Evolutionary conservation across 2,113 vertebrate species (phyloP), one percentile per base, ranked within the genome.

Genomic region (Anhinga anhinga): DNA sequence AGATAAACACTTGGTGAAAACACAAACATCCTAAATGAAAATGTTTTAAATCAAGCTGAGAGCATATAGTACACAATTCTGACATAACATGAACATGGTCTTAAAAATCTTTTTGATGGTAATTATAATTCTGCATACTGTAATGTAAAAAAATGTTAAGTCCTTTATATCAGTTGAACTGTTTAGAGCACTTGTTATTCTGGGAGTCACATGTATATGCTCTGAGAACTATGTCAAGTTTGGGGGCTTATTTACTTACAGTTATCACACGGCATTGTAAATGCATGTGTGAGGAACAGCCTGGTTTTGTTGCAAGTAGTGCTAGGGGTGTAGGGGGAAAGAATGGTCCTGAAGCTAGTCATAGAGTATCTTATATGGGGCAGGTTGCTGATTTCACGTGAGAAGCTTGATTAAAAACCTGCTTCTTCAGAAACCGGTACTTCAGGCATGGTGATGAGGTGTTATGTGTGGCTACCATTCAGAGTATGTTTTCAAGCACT

Each of bases 121-220:
- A 45, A 55, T 32, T 85, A 11, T 55, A 61, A 5, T 69, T 80
- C 44, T 83, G 34, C 20, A 25, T 72, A 13, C 32, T 9, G 2
- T 50, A 29, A 23, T 55, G 32, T 76, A 69, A 83, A 50, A 61
- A 53, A 83, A 70, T 4, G 5, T 67, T 26, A 42, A 42, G 22
- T 69, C 34, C 16, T 61, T 80, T 50, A 11, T 59, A 11, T 52
- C 7, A 2, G 12, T 59, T n/a, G 53, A 65, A 61, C 62, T 44
- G 29, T 47, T 40, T 21, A 23, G 59, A 65, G 23, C 30, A 38
- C 19, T 66, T 71, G 11, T 44, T 86, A 11, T 25, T 82, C 27
- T 36, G 2, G 18, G 40, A 56, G 23, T 66, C 0, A 0, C 3
- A 1, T 25, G 18, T 59, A 4, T 71, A 50, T 10, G 2, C 71